These are phyloP conservation scores for Cetonia aurata DNA, from an alignment of 2,888 invertebrate genomes.

Conservation along the genomic window DNA sequence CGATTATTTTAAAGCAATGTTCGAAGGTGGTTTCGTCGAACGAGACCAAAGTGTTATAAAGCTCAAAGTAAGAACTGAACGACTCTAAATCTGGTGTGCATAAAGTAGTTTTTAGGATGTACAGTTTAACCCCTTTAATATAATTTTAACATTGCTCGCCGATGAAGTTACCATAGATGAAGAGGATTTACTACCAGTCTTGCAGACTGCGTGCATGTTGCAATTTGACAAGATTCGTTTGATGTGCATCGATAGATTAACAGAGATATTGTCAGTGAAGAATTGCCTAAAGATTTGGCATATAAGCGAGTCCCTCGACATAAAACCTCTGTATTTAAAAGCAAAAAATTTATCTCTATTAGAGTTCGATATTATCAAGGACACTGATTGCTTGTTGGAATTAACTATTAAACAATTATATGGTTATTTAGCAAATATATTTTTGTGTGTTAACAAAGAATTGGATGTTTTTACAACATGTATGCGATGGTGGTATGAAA, in stretches of 20 bases:
- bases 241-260: slow-evolving; percentile 56
- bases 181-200: slow-evolving; percentile 59
- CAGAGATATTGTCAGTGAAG: slow-evolving; percentile 52
- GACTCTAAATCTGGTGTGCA: slow-evolving; percentile 7
- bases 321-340: slow-evolving; percentile 59
- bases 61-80: slow-evolving; percentile 60
- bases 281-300: slow-evolving; percentile 62
- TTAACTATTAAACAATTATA: slow-evolving; percentile 60
- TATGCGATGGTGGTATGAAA: slow-evolving; percentile 64
- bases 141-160: slow-evolving; percentile 60
- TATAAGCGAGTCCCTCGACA: slow-evolving; percentile 57
- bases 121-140: slow-evolving; percentile 61
- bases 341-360: slow-evolving; percentile 61
- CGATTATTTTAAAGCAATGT: slow-evolving; percentile 68
- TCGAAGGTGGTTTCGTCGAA: slow-evolving; percentile 65
- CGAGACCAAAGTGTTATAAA: slow-evolving; percentile 59
- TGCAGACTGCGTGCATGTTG: slow-evolving; percentile 64
- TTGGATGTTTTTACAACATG: slow-evolving; percentile 61
- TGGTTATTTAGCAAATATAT: slow-evolving; percentile 61
- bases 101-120: slow-evolving; percentile 61
- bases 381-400: slow-evolving; percentile 56
- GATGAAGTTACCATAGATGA: slow-evolving; percentile 56
- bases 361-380: slow-evolving; percentile 59
- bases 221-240: slow-evolving; percentile 63
- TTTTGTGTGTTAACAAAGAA: slow-evolving; percentile 59